Conservation (phyloP, 1,140 invertebrate species). For the Tyrophagus putrescentiae region DNA sequence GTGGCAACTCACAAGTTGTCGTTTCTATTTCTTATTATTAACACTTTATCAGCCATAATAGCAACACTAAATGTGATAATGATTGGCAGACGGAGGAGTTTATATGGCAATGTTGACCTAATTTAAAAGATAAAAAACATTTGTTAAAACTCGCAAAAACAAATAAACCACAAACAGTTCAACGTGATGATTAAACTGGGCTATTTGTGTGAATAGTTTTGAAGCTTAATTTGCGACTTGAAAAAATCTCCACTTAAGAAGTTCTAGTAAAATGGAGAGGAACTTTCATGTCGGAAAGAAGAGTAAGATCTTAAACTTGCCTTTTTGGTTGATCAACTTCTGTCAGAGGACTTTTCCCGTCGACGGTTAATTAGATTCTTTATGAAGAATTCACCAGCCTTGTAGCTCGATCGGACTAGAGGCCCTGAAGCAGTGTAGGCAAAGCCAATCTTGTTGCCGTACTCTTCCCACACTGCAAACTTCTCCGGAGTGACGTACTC, state of each 20-base stretch:
- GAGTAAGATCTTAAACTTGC: too few relatives aligned
- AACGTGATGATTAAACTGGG: background rate
- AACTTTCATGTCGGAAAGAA: too few relatives aligned
- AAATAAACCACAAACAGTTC: conserved; percentile 7
- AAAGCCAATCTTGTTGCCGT: conserved; percentile 77
- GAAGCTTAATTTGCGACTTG: conserved; percentile 7
- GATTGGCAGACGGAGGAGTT: background rate
- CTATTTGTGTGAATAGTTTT: conserved; percentile 14
- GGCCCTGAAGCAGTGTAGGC: conserved; percentile 94
- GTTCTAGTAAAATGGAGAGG: conserved; percentile 10
- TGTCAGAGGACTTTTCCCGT: background rate
- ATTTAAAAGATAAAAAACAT: background rate
- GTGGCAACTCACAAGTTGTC: background rate
- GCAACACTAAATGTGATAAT: background rate
- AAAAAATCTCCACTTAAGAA: conserved; percentile 6
- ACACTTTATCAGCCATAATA: background rate
- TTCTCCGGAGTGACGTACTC: conserved; percentile 95
- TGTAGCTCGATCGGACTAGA: conserved; percentile 88
- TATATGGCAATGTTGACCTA: background rate
- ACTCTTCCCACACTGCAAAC: conserved; percentile 74
- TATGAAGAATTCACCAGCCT: conserved; percentile 57
- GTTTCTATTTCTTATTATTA: background rate
- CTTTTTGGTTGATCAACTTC: background rate
- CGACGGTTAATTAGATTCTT: conserved; percentile 26
- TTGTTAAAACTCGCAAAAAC: conserved; percentile 15